Conservation (phyloP, 2,797 vertebrate genomes). For the Rhyacichthys aspro region DNA sequence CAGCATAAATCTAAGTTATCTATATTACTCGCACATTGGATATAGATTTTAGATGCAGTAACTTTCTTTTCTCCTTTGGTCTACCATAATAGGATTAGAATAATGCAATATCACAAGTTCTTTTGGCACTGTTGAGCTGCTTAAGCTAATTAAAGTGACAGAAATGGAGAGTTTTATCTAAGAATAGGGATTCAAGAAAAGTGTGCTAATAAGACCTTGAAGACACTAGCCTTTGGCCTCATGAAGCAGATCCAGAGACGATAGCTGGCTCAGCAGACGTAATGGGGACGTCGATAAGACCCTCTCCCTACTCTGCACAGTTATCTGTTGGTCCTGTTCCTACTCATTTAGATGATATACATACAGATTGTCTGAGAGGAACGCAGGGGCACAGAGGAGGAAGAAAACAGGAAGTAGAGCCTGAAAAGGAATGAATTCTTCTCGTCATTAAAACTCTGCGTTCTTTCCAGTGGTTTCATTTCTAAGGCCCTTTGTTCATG, state of each 20-base stretch:
- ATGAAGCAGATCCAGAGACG: constrained; percentile 15
- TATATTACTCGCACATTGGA: constrained; percentile 9
- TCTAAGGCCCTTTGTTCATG: constrained; percentile 16
- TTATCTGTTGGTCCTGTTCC: constrained; percentile 30
- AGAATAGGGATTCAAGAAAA: constrained; percentile 47
- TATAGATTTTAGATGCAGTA: constrained; percentile 20
- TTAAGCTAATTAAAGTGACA: constrained; percentile 68
- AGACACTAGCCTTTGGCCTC: constrained; percentile 23
- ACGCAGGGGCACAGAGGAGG: neutral
- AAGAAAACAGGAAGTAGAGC: constrained; percentile 29
- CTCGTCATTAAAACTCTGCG: constrained; percentile 10
- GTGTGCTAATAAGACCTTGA: constrained; percentile 38
- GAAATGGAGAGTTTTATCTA: constrained; percentile 54
- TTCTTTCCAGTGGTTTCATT: constrained; percentile 13
- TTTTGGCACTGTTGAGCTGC: constrained; percentile 58
- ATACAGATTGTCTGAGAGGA: constrained; percentile 20
- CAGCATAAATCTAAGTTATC: neutral
- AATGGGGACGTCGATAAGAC: constrained; percentile 38
- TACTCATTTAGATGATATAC: constrained; percentile 31
- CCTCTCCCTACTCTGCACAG: constrained; percentile 4
- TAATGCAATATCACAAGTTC: constrained; percentile 71
- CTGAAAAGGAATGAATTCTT: constrained; percentile 17
- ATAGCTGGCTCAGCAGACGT: constrained; percentile 50
- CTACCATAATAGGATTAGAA: constrained; percentile 72
- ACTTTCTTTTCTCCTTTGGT: constrained; percentile 28